phyloP scores from a whole-genome alignment of 2,113 vertebrate genomes.

The Theristicus caerulescens region DNA sequence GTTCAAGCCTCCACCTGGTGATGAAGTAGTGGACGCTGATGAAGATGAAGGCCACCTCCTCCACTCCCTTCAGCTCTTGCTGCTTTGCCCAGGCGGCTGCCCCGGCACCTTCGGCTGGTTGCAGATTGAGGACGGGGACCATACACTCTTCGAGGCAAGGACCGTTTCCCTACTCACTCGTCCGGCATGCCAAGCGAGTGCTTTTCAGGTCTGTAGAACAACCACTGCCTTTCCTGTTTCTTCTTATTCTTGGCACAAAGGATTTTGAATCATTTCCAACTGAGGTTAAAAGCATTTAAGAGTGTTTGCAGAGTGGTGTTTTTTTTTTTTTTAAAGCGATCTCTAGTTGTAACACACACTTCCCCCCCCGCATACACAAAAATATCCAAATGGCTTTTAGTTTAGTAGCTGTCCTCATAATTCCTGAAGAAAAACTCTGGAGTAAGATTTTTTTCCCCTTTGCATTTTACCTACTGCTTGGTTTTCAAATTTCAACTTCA shows the following conservation, averaged over 20 bases:
- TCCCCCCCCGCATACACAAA: not conserved
- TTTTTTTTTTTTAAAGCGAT: not conserved
- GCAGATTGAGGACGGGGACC: not conserved
- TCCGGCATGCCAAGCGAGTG: not conserved
- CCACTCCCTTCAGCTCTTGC: not conserved
- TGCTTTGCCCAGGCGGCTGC: not conserved
- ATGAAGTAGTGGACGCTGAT: not conserved
- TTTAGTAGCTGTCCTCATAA: not conserved
- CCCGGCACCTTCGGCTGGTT: not conserved
- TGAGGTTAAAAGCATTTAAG: conserved; percentile 36
- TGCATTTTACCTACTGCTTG: not conserved
- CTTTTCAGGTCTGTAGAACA: not conserved
- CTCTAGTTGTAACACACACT: not conserved
- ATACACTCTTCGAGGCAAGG: fast-evolving
- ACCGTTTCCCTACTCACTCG: not conserved
- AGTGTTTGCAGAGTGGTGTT: not conserved
- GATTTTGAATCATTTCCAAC: conserved; percentile 2
- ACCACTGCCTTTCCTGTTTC: conserved; percentile 49
- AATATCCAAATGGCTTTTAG: not conserved
- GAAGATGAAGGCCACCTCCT: not conserved
- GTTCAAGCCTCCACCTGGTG: not conserved
- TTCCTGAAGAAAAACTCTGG: not conserved
- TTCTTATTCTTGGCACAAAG: conserved; percentile 55
- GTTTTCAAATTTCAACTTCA: not conserved
- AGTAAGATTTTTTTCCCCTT: not conserved